Conservation (phyloP, 2,797 vertebrate genomes). For the Vultur gryphus region DNA sequence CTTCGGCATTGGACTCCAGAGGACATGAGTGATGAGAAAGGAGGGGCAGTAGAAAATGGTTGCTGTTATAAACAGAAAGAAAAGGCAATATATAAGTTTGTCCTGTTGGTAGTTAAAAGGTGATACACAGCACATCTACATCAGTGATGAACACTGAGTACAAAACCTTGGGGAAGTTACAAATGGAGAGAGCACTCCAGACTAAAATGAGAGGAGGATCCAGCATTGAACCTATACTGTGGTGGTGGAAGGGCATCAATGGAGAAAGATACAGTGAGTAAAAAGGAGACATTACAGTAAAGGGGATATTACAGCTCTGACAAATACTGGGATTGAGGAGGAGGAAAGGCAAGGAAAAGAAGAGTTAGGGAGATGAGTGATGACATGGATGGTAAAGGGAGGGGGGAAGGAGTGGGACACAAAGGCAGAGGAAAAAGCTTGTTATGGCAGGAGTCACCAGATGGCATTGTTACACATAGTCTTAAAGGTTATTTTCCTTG, state of each 20-base stretch:
- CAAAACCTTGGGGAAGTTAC: neutral
- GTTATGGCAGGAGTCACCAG: slow-evolving; percentile 18
- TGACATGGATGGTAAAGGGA: neutral
- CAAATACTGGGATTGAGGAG: neutral
- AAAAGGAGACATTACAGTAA: neutral
- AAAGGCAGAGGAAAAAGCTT: neutral
- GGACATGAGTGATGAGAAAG: neutral
- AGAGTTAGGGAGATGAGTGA: neutral
- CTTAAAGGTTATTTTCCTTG: slow-evolving; percentile 42
- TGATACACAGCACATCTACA: neutral
- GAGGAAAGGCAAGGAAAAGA: neutral
- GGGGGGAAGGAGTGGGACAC: neutral
- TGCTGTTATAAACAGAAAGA: neutral
- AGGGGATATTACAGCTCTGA: neutral
- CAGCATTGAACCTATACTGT: neutral
- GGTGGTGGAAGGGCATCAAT: neutral
- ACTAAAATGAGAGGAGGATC: neutral
- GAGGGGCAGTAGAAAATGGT: neutral
- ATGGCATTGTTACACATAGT: slow-evolving; percentile 4
- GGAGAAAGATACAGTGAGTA: neutral
- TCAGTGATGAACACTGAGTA: neutral
- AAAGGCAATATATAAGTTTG: neutral
- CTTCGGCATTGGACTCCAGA: neutral
- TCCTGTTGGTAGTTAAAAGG: neutral
- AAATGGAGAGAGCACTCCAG: neutral